phyloP scores from a whole-genome alignment of 1,140 invertebrate species.

The Cydia fagiglandana region DNA sequence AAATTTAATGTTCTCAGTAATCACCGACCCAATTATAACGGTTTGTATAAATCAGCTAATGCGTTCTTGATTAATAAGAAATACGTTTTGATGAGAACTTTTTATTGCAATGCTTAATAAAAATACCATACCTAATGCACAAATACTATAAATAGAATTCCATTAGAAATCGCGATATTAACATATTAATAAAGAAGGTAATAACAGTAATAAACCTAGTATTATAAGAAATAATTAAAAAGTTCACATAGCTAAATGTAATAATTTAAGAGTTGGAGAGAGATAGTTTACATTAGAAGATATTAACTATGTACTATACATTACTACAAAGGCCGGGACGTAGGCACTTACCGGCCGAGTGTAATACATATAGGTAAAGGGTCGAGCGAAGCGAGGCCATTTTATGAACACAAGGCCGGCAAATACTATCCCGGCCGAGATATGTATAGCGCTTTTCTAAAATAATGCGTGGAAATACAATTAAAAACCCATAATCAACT shows the following conservation, averaged over 20 bases:
- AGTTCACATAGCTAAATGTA: not conserved
- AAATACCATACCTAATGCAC: not conserved
- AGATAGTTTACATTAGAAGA: not conserved
- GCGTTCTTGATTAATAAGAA: not conserved
- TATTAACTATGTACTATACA: not conserved
- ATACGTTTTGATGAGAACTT: not conserved
- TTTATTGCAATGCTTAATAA: not conserved
- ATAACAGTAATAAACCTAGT: not conserved
- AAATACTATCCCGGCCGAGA: too few species aligned
- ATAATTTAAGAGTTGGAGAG: not conserved
- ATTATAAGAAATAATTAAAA: not conserved
- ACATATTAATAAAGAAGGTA: not conserved
- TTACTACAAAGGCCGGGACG: not conserved
- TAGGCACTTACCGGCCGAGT: too few species aligned
- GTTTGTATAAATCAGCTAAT: slow-evolving; percentile 1
- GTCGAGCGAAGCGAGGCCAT: too few species aligned
- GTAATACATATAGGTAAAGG: too few species aligned
- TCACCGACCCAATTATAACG: slow-evolving; percentile 5
- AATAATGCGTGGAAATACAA: too few species aligned
- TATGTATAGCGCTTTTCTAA: too few species aligned
- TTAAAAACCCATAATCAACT: too few species aligned
- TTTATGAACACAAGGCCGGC: too few species aligned
- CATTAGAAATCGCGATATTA: too few species aligned
- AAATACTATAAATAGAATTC: too few species aligned
- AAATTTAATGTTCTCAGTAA: not conserved